Evolutionary conservation across 2,797 vertebrate genomes (phyloP).

Genomic region (Pristis pectinata): DNA sequence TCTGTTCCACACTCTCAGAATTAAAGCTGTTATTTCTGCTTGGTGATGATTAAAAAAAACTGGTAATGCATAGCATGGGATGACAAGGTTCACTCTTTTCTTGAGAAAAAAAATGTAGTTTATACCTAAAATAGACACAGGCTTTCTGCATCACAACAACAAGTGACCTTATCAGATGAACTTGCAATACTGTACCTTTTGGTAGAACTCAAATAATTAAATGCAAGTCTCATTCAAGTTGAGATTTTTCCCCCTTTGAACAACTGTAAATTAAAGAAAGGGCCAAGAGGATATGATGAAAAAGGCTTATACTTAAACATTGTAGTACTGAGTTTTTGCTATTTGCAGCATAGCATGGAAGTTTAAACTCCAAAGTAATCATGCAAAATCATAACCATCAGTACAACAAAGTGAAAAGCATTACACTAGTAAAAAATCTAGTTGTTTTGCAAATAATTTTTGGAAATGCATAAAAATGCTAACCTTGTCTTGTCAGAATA

Average conservation of each 20-base stretch:
- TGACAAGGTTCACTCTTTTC: conserved; percentile 99
- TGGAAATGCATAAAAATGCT: conserved; percentile 53
- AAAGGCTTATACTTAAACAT: conserved; percentile 40
- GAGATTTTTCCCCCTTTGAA: conserved; percentile 46
- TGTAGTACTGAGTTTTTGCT: conserved; percentile 64
- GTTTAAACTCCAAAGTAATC: background rate
- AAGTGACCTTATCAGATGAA: conserved; percentile 82
- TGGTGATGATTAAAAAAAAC: conserved; percentile 63
- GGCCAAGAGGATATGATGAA: conserved; percentile 47
- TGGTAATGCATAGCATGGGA: conserved; percentile 98
- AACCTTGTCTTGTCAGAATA: conserved; percentile 58
- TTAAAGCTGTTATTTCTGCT: conserved; percentile 99
- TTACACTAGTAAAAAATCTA: background rate
- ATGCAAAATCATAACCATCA: conserved; percentile 15
- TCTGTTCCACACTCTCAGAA: conserved; percentile 96
- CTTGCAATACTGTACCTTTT: conserved; percentile 68
- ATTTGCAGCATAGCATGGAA: conserved; percentile 53
- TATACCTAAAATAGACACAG: conserved; percentile 99
- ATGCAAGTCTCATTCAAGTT: conserved; percentile 43
- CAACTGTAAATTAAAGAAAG: conserved; percentile 21
- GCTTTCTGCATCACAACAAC: conserved; percentile 99
- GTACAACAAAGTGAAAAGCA: background rate
- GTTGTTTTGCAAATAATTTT: background rate
- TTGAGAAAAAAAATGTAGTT: conserved; percentile 98
- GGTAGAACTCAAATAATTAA: conserved; percentile 62